A percentile compares a stretch with the other conserved stretches of the same genome.
phyloP scores from a whole-genome alignment of 2,113 vertebrate genomes.

The Naja naja region DNA sequence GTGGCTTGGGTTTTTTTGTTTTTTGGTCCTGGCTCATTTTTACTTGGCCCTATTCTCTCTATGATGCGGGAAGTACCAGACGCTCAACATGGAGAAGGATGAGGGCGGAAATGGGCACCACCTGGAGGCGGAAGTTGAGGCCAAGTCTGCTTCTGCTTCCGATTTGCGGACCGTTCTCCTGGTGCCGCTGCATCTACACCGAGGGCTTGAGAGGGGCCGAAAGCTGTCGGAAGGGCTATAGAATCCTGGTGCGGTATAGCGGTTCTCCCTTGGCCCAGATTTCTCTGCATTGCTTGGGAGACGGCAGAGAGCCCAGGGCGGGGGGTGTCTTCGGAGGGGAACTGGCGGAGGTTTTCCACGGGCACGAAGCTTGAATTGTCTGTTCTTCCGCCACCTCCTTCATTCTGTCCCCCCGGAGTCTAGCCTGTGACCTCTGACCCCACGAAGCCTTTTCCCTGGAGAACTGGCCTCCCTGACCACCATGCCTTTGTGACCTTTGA shows the following conservation, averaged over 20 bases:
- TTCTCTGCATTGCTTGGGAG: background rate
- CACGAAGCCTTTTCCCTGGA: background rate
- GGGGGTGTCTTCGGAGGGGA: background rate
- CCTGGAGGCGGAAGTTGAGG: background rate
- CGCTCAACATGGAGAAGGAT: background rate
- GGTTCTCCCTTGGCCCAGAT: background rate
- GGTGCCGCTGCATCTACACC: background rate
- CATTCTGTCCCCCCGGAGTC: background rate
- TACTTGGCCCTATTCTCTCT: background rate
- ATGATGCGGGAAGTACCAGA: background rate
- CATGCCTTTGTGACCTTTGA: background rate
- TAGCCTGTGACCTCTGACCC: background rate
- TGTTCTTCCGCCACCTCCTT: too few relatives aligned
- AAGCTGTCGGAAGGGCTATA: background rate
- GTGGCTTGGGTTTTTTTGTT: background rate
- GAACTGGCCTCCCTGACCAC: background rate
- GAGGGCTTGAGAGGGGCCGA: background rate
- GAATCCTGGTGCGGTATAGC: background rate
- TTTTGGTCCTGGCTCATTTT: too few relatives aligned
- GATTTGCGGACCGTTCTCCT: background rate
- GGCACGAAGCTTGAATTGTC: background rate
- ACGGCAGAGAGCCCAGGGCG: background rate
- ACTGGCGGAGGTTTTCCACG: background rate
- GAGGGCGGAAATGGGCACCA: constrained; percentile 6
- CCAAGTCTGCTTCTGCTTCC: background rate